A percentile compares a stretch with the other conserved stretches of the same genome.
phyloP scores from a whole-genome alignment of 92 coral and sea anemone genomes.

The Actinernus sp. region DNA sequence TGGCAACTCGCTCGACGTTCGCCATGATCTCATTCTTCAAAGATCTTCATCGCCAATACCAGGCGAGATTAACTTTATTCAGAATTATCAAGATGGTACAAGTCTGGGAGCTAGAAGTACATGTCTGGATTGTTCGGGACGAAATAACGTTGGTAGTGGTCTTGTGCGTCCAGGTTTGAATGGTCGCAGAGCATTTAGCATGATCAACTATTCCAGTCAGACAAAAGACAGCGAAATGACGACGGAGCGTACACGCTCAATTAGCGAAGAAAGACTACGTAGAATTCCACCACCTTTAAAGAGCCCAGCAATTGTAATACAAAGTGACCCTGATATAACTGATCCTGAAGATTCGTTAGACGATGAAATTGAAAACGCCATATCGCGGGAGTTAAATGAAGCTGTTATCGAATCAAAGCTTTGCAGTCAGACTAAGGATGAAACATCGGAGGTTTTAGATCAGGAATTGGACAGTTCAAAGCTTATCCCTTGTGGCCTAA shows the following conservation, averaged over 20 bases:
- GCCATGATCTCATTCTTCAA: constrained; percentile 52
- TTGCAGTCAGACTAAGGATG: no score
- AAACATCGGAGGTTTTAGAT: background rate
- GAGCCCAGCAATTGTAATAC: constrained; percentile 29
- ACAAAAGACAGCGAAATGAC: background rate
- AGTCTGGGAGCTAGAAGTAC: background rate
- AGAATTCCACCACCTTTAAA: background rate
- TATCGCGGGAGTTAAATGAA: no score
- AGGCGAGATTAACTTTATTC: background rate
- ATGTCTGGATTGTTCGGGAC: background rate
- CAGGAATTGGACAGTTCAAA: background rate
- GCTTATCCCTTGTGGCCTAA: background rate
- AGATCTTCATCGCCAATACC: constrained; percentile 24
- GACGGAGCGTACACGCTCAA: constrained; percentile 5
- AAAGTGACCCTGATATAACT: background rate
- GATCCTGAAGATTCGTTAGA: background rate
- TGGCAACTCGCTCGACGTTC: constrained; percentile 66
- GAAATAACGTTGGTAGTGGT: background rate
- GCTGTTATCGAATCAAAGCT: no score
- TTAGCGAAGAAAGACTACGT: constrained; percentile 11
- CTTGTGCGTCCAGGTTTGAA: constrained; percentile 18
- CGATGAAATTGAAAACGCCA: no score
- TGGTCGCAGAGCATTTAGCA: constrained; percentile 36
- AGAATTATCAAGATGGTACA: background rate
- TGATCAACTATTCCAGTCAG: constrained; percentile 10